A percentile compares a stretch with the other conserved stretches of the same genome.
These are phyloP conservation scores for Suricata suricatta DNA, from an alignment of 2,113 vertebrate species.

Conservation along the genomic window DNA sequence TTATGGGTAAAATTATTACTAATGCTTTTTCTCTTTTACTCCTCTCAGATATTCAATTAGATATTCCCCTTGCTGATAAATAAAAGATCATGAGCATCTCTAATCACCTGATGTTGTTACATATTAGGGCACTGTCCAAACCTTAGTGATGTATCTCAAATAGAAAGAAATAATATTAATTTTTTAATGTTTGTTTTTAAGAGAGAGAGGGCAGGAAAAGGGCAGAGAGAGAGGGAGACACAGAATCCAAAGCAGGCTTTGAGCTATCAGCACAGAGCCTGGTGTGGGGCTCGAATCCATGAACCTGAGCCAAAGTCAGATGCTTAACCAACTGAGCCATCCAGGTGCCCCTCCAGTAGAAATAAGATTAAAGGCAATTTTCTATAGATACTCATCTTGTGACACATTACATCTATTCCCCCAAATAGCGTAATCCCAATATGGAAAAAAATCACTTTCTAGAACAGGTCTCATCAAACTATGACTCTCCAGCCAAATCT, in stretches of 20 bases:
- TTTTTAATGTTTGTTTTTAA: too few species aligned
- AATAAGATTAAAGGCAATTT: background rate
- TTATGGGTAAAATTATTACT: background rate
- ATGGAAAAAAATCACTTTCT: background rate
- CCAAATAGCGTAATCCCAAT: background rate
- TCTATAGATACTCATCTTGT: background rate
- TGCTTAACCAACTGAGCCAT: too few species aligned
- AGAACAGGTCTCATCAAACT: background rate
- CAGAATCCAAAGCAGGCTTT: too few species aligned
- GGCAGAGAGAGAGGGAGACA: too few species aligned
- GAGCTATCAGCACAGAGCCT: too few species aligned
- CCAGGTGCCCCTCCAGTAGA: background rate
- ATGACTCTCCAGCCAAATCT: background rate
- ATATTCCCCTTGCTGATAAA: background rate
- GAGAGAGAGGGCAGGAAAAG: too few species aligned
- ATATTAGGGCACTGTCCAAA: background rate
- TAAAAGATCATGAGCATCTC: background rate
- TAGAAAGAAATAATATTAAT: background rate
- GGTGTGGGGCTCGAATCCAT: too few species aligned
- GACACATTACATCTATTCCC: rapidly evolving
- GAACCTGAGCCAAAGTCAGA: too few species aligned
- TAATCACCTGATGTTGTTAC: background rate
- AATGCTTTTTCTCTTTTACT: background rate
- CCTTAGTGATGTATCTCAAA: background rate
- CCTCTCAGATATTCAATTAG: background rate